Evolutionary conservation across 2,797 vertebrate species (phyloP), one percentile per base, ranked within the genome.

Genomic region (Gambusia yucatana): DNA sequence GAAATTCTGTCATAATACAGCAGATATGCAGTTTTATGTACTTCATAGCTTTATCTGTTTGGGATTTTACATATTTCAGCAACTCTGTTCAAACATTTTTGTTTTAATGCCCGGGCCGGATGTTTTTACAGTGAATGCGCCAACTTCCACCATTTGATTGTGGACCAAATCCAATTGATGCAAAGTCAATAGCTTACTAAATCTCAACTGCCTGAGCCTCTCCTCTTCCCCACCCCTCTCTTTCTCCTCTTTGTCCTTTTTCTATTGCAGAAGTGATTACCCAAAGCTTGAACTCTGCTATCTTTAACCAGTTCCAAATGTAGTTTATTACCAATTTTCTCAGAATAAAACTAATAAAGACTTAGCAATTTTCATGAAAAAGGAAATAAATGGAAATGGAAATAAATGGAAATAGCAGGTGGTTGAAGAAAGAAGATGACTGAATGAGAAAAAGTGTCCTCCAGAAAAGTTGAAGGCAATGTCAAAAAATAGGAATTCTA

Each of bases 161-260:
- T 22, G 63, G 79, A 74, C 76, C 77, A 69, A 83, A 85, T 84
- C 81, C 77, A 84, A 79, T 85, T 83, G 79, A 87, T 72, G 30
- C 77, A 33, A 79, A 82, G 79, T 90, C 86, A 79, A 90, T 85
- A 82, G 78, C 75, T 78, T 81, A 89, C 83, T 89, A 87, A 86
- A 80, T 75, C 81, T 69, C 67, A 52, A 87, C 72, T 73, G 85
- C 72, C 69, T 76, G 52, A 84, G 80, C 33, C 73, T 73, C n/a
- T 81, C 76, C 80, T 81, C 69, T 9, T 83, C 79, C 79, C 83
- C 83, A 77, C 80, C 83, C 76, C 33, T 84, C 75, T 73, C 63
- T 46, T 86, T 84, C 80, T 43, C 63, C 33, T 73, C 59, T 75
- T 80, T 88, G 52, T 13, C 44, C 30, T 79, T 82, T 48, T 78